Conservation (phyloP, 1,140 invertebrate species). For the Papilio polytes region DNA sequence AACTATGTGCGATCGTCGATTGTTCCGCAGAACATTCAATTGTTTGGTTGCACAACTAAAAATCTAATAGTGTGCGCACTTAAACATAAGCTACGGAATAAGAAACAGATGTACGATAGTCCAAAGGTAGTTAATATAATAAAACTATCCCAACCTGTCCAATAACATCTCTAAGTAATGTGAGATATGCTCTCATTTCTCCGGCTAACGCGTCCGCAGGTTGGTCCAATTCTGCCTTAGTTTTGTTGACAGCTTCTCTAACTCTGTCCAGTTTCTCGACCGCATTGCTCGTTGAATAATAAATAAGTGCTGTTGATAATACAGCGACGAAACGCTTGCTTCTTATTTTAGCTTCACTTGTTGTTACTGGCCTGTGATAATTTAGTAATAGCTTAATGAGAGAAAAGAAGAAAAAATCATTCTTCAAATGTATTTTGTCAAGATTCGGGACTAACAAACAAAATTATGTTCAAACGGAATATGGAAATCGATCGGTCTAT, state of each 20-base stretch:
- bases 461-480: too few species aligned
- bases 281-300: background rate
- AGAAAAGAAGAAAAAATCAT: too few species aligned
- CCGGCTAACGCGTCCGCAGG: background rate
- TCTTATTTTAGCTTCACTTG: background rate
- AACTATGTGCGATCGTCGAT: too few species aligned
- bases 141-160: background rate
- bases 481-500: too few species aligned
- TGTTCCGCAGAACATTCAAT: too few species aligned
- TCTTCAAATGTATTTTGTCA: too few species aligned
- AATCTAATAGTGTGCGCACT: too few species aligned
- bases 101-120: too few species aligned
- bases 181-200: background rate
- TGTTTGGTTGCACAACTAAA: too few species aligned
- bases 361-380: conserved; percentile 1
- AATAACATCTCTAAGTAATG: background rate
- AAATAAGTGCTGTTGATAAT: background rate
- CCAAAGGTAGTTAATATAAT: background rate
- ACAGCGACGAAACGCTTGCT: conserved; percentile 12
- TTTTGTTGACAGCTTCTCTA: conserved; percentile 9
- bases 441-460: too few species aligned
- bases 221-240: background rate
- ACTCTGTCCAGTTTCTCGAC: background rate
- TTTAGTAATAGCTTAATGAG: too few species aligned
- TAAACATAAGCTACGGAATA: too few species aligned